Evolutionary conservation across 2,113 vertebrate genomes (phyloP).

Genomic region (Sylvilagus bachmani): DNA sequence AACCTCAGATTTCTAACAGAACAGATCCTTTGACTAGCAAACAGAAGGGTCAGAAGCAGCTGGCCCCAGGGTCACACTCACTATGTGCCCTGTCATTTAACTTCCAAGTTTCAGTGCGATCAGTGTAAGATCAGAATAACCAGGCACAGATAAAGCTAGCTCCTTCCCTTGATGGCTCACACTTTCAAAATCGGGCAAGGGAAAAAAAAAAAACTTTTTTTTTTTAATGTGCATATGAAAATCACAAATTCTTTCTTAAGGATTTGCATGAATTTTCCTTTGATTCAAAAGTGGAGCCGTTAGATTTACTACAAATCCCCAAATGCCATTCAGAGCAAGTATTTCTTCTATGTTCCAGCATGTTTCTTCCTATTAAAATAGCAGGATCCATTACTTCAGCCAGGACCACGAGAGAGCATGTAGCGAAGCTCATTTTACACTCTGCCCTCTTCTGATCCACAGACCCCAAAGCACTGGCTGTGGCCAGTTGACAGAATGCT

Average conservation of each 20-base stretch:
- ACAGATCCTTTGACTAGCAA: neutral
- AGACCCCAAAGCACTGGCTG: neutral
- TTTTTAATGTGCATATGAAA: neutral
- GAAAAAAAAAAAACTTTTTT: neutral
- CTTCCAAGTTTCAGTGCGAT: conserved; percentile 27
- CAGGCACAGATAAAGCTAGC: neutral
- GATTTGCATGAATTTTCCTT: neutral
- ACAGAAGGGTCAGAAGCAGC: neutral
- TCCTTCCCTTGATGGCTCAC: neutral
- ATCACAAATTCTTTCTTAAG: neutral
- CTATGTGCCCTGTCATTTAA: neutral
- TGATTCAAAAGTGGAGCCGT: neutral
- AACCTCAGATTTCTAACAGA: conserved; percentile 8
- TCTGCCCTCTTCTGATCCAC: neutral
- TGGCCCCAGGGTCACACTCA: neutral
- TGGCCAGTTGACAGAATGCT: neutral
- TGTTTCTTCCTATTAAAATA: neutral
- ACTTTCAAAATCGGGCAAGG: conserved; percentile 47
- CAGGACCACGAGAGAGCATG: neutral
- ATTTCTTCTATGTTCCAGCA: neutral
- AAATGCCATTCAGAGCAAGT: neutral
- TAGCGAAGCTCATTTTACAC: neutral
- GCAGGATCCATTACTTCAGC: neutral
- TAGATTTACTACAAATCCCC: neutral
- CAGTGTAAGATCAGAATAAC: neutral